phyloP scores from a whole-genome alignment of 2,888 invertebrate genomes.

The Microplitis manilae region DNA sequence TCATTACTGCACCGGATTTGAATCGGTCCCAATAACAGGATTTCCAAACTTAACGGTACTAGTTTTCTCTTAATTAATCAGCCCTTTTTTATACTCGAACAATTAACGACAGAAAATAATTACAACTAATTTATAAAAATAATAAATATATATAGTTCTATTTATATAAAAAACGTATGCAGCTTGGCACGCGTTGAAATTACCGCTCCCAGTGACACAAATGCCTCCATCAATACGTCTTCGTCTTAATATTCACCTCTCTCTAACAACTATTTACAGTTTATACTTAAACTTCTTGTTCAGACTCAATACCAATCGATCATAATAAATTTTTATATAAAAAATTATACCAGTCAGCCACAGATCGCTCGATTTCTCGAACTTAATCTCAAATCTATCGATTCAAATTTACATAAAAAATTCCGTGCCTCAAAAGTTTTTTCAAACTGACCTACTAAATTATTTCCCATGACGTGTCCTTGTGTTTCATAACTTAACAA shows the following conservation, averaged over 20 bases:
- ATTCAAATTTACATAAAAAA: not conserved
- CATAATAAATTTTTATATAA: too few species aligned
- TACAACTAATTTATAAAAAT: not conserved
- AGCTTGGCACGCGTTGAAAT: conserved; percentile 55
- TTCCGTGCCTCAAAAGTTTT: not conserved
- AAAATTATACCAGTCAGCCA: too few species aligned
- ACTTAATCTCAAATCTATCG: too few species aligned
- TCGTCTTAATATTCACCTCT: not conserved
- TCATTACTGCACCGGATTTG: not conserved
- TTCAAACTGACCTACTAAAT: not conserved
- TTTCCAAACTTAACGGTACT: not conserved
- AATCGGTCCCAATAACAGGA: conserved; percentile 7
- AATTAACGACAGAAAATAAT: not conserved
- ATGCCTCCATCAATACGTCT: conserved; percentile 48
- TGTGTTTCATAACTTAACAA: not conserved
- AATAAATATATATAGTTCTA: not conserved
- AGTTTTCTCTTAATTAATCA: conserved; percentile 1
- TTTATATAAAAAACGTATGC: conserved; percentile 36
- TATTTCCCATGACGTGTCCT: not conserved
- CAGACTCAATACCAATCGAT: too few species aligned
- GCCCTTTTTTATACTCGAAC: not conserved
- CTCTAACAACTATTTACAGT: conserved; percentile 1
- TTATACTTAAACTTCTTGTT: not conserved
- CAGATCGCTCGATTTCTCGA: too few species aligned
- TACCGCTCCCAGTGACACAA: conserved; percentile 58